Conservation (phyloP, 2,113 vertebrate genomes). For the Cygnus buccinator region DNA sequence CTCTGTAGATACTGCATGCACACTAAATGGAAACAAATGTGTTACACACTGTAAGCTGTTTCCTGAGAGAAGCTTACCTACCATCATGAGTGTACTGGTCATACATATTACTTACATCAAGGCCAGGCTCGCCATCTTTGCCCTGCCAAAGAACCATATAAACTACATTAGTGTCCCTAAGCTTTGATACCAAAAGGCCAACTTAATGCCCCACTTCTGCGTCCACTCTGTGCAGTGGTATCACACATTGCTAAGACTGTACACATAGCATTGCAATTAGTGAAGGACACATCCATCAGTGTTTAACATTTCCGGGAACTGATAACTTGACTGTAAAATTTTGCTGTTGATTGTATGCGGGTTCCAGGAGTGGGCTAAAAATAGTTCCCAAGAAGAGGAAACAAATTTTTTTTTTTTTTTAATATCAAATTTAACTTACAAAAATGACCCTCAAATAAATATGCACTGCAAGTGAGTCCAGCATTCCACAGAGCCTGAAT, state of each 20-base stretch:
- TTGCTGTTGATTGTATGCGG: neutral
- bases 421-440: neutral
- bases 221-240: neutral
- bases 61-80: constrained; percentile 14
- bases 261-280: neutral
- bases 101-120: constrained; percentile 89
- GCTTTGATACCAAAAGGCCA: neutral
- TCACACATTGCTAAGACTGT: neutral
- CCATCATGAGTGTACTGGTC: constrained; percentile 28
- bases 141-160: constrained; percentile 87
- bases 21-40: neutral
- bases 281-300: neutral
- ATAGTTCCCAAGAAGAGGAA: neutral
- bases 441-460: neutral
- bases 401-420: neutral
- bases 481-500: neutral
- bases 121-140: constrained; percentile 92
- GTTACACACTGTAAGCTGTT: neutral
- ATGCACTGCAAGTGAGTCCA: neutral
- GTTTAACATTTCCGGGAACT: constrained; percentile 10
- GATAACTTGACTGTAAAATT: constrained; percentile 30
- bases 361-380: neutral
- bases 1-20: constrained; percentile 7
- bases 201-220: neutral
- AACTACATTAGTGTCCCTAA: constrained; percentile 66